These are phyloP conservation scores for Leptarthrus brevirostris DNA, from an alignment of 2,888 invertebrate species.

Conservation along the genomic window DNA sequence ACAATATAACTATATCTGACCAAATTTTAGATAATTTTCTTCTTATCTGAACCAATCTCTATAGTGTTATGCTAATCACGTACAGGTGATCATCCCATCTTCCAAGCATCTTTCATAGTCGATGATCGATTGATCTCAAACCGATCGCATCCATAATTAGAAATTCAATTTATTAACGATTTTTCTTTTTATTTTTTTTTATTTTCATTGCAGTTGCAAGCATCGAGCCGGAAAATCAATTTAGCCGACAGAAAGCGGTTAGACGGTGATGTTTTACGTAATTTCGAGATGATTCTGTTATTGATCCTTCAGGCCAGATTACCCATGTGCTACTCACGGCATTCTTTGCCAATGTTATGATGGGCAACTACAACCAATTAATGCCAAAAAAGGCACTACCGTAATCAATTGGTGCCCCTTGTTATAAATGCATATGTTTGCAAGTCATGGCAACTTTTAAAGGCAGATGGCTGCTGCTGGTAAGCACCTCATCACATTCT, in stretches of 20 bases:
- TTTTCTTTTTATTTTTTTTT: constrained; percentile 7
- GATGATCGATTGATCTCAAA: constrained; percentile 49
- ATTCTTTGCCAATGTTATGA: constrained; percentile 20
- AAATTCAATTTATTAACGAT: constrained; percentile 48
- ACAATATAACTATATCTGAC: constrained; percentile 13
- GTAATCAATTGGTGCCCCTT: constrained; percentile 25
- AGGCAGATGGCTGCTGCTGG: too few relatives aligned
- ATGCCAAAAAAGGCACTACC: constrained; percentile 5
- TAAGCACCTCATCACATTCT: too few relatives aligned
- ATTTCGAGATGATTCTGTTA: constrained; percentile 17
- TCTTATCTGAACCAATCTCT: constrained; percentile 17
- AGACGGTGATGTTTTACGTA: neutral
- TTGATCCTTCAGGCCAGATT: constrained; percentile 25
- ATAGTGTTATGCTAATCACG: constrained; percentile 50
- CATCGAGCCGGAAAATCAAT: constrained; percentile 31
- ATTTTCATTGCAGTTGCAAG: neutral
- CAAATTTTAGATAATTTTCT: constrained; percentile 45
- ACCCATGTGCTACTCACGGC: constrained; percentile 10
- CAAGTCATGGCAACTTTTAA: constrained; percentile 42
- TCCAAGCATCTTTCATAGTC: constrained; percentile 18
- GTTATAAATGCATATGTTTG: constrained; percentile 7
- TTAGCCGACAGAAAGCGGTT: constrained; percentile 3
- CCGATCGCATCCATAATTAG: constrained; percentile 45
- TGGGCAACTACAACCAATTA: constrained; percentile 43
- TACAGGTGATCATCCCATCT: constrained; percentile 29